These are phyloP conservation scores for Magallana ariakensis DNA, from an alignment of 1,140 invertebrate species.

Conservation along the genomic window DNA sequence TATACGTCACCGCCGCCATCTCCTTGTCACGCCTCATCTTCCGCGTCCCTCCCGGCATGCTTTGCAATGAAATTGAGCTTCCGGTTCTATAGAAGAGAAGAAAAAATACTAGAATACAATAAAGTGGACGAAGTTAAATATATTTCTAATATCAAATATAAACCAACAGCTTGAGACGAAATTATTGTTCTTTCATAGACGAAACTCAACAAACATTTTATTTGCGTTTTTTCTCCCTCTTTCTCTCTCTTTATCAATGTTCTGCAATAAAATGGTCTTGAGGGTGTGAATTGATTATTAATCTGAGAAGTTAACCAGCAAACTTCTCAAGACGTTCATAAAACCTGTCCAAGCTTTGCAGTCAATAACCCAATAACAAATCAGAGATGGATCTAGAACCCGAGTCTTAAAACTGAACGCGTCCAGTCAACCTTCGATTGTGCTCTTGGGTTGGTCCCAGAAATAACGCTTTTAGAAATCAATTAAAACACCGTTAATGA, in stretches of 20 bases:
- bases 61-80: background rate
- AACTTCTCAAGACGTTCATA: conserved; percentile 4
- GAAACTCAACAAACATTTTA: no score
- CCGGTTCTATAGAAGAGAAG: background rate
- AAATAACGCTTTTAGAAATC: conserved; percentile 9
- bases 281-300: background rate
- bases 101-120: background rate
- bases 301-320: background rate
- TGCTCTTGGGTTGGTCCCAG: background rate
- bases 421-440: background rate
- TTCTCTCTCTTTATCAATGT: no score
- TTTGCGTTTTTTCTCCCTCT: no score
- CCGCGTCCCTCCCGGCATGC: conserved; percentile 51
- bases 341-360: background rate
- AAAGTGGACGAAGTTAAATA: no score
- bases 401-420: background rate
- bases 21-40: conserved; percentile 65
- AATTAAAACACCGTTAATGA: background rate
- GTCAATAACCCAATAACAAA: conserved; percentile 3
- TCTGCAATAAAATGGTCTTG: background rate
- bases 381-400: background rate
- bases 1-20: conserved; percentile 70
- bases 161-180: no score
- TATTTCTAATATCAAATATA: no score
- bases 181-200: no score